Conservation (phyloP, 1,140 invertebrate genomes). For the Linepithema humile region DNA sequence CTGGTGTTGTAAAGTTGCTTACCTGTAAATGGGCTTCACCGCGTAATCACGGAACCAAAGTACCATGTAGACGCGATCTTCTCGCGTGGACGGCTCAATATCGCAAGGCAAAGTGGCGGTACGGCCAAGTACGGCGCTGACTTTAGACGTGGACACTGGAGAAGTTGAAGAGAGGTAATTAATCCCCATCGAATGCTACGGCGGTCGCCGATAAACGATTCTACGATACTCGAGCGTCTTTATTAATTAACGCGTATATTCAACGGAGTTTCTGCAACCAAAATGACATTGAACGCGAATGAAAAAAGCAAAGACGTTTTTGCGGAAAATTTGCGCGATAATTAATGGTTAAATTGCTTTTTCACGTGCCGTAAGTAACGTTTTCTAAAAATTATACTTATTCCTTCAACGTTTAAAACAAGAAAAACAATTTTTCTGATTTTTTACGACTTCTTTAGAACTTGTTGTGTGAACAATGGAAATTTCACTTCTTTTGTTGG, state of each 20-base stretch:
- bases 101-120: constrained; percentile 93
- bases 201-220: not conserved
- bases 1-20: constrained; percentile 67
- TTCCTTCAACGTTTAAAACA: too few relatives aligned
- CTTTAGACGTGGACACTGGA: constrained; percentile 89
- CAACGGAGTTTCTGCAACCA: too few relatives aligned
- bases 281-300: too few relatives aligned
- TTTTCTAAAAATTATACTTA: too few relatives aligned
- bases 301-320: too few relatives aligned
- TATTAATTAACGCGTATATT: not conserved
- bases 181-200: not conserved
- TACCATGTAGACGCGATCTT: constrained; percentile 95
- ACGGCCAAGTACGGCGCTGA: constrained; percentile 92
- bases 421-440: not conserved
- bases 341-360: too few relatives aligned
- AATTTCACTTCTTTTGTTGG: not conserved
- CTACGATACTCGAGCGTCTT: not conserved
- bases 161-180: constrained; percentile 69
- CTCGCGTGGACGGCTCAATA: constrained; percentile 90
- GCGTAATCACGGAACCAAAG: constrained; percentile 94
- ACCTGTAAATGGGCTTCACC: constrained; percentile 95
- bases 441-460: constrained; percentile 1
- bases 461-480: not conserved
- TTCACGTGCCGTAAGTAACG: too few relatives aligned
- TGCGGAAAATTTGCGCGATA: too few relatives aligned